Base-by-base conservation (phyloP, 2,113 vertebrate genomes). In the Nothocercus nigrocapillus region DNA sequence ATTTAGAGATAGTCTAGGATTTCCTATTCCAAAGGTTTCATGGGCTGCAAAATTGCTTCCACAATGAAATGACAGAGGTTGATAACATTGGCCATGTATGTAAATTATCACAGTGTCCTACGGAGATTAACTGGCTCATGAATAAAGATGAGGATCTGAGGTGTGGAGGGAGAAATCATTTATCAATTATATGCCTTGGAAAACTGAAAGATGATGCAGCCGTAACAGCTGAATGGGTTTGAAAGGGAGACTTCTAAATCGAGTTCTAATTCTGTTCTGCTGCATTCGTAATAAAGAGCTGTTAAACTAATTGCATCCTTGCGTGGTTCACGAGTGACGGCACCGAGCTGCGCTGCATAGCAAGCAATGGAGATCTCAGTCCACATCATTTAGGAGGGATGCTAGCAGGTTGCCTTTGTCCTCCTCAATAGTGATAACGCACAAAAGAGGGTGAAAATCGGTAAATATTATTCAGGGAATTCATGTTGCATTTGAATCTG, bases 211-310 rank as follows among this genome's bases (percentile, higher is more conserved):
- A 96, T 96, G 90, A 90, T 92, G 84, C 20, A 13, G 91, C 78
- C 86, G 94, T 94, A 96, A 96, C 78, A 47, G 85, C 91, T 96
- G 94, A 94, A 88, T 93, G 94, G 93, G 70, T 98, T 94, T 97
- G 90, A 97, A 97, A 97, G 95, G 77, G 88, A 97, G 95, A 93
- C 93, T 97, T 97, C 92, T 95, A 96, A 97, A 97, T 92, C 94
- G 95, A 97, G 88, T 82, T 97, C 81, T 97, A 95, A 97, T 93
- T 96, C 88, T 90, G 80, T 93, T 96, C 95, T 88, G 82, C 88
- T 9, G 83, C 85, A 94, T 74, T 97, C 91, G 66, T 96, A 96
- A 97, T 95, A 92, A 96, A 96, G 89, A 85, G 78, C 75, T 82
- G 89, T 94, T 95, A 90, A 93, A 95, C 93, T 95, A 96, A 97